A percentile compares a stretch with the other conserved stretches of the same genome.
phyloP scores from a whole-genome alignment of 2,113 vertebrate species.

The Mellivora capensis region DNA sequence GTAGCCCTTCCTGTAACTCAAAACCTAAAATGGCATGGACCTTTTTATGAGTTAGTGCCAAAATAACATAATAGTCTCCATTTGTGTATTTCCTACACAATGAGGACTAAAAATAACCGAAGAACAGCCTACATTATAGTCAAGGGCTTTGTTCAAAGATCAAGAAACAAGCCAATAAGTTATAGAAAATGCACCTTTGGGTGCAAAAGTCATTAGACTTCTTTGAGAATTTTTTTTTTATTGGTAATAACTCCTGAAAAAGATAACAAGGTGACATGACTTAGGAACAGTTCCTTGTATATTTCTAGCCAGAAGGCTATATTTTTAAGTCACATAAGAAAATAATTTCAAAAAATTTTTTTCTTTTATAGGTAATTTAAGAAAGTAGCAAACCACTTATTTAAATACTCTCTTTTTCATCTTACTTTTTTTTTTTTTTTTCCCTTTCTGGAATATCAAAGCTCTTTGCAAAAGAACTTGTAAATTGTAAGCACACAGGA shows the following conservation, averaged over 20 bases:
- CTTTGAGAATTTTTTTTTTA: not conserved
- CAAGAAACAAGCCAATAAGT: not conserved
- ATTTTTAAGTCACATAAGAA: constrained; percentile 23
- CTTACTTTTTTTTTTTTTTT: not conserved
- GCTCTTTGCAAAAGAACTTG: not conserved
- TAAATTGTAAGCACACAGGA: not conserved
- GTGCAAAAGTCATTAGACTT: constrained; percentile 11
- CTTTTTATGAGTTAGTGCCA: not conserved
- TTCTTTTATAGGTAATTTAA: constrained; percentile 13
- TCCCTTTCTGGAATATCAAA: not conserved
- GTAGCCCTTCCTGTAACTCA: not conserved
- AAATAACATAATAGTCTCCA: not conserved
- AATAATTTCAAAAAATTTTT: not conserved
- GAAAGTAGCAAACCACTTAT: constrained; percentile 19
- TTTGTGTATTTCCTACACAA: constrained; percentile 1
- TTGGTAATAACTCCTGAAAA: not conserved
- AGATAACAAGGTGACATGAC: not conserved
- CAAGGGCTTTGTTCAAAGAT: not conserved
- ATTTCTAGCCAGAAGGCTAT: not conserved
- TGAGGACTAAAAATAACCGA: constrained; percentile 43
- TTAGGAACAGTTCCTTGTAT: not conserved
- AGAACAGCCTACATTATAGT: not conserved
- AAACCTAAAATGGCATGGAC: not conserved
- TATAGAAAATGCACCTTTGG: constrained; percentile 22
- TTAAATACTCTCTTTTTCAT: not conserved